A percentile compares a stretch with the other conserved stretches of the same genome.
These are phyloP conservation scores for Aplochiton taeniatus DNA, from an alignment of 2,797 vertebrate species.

Conservation along the genomic window DNA sequence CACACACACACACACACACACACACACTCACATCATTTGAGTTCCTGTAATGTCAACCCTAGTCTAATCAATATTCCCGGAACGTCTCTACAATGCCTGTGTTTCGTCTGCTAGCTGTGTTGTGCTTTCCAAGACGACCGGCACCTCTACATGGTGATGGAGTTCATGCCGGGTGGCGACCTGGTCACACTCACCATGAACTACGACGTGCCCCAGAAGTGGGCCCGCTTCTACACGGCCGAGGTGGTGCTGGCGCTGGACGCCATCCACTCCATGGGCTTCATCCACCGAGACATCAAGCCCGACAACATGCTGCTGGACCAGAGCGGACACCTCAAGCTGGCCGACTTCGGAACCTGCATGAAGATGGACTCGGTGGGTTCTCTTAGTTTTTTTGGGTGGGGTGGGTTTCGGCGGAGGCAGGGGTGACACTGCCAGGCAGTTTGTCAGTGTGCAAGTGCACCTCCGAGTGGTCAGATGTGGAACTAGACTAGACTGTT, in stretches of 20 bases:
- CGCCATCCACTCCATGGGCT: conserved; percentile 95
- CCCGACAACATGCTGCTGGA: conserved; percentile 99
- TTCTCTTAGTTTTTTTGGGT: background rate
- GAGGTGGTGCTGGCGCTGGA: conserved; percentile 95
- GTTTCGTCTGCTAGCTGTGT: conserved; percentile 80
- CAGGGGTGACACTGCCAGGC: background rate
- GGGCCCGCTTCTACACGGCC: conserved; percentile 94
- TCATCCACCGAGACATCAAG: conserved; percentile 96
- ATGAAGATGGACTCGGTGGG: conserved; percentile 98
- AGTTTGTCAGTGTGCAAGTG: conserved; percentile 14
- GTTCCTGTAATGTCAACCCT: background rate
- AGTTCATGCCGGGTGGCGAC: conserved; percentile 97
- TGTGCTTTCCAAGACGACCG: conserved; percentile 96
- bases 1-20: no score
- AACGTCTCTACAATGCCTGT: background rate
- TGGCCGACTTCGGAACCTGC: conserved; percentile 97
- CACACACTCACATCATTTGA: no score
- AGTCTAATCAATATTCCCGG: background rate
- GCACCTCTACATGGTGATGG: conserved; percentile 98
- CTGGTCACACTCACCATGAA: conserved; percentile 97
- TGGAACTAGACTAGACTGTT: conserved; percentile 20
- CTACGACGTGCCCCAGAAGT: conserved; percentile 95
- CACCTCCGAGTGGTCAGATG: conserved; percentile 62
- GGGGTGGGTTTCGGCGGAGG: background rate
- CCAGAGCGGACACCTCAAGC: conserved; percentile 89